Base-by-base conservation (phyloP, 2,888 invertebrate genomes). In the Spodoptera picta region DNA sequence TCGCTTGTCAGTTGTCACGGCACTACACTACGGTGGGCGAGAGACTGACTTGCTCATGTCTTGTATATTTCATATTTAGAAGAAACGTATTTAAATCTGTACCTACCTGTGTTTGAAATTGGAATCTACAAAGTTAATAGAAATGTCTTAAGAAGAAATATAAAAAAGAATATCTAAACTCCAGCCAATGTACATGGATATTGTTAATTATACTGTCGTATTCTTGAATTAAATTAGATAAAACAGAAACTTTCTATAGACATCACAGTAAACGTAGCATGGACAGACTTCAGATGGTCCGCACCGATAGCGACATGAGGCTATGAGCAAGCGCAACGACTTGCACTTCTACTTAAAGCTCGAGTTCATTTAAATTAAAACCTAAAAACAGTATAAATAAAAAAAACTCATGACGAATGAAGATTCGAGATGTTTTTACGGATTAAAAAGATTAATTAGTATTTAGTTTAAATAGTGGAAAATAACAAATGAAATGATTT, bases 1-100 rank as follows among this genome's bases (percentile, higher is more conserved):
- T 60, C 68, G 66, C 69, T 71, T 76, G 77, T 77, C 75, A 70
- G 69, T 70, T 69, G 78, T 78, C 77, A 64, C 61, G 27, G 75
- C 23, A 66, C 69, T 60, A 61, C 73, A 71, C 69, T 65, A 65
- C 24, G 55, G 27, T 56, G 51, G 49, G 41, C 27, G 12, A 10
- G 36, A 41, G 60, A 47, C 66, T 36, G 27, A 61, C 48, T 47
- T 24, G 24, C 46, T 43, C 11, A 4, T 14, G 11, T 11, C 23
- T 42, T 12, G 12, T 31, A 0, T 48, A 45, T 59, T 45, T 54
- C 57, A 14, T 27, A 23, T 27, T 36, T 36, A 6, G 36, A 36
- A 36, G 36, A 36, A 36, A 36, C 9, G 6, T 31, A 6, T 36
- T 36, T 9, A 36, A 7, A 2, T 7, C 36, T 2, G 36, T 36